Conservation (phyloP, 2,888 invertebrate species). For the Machimus rusticus region DNA sequence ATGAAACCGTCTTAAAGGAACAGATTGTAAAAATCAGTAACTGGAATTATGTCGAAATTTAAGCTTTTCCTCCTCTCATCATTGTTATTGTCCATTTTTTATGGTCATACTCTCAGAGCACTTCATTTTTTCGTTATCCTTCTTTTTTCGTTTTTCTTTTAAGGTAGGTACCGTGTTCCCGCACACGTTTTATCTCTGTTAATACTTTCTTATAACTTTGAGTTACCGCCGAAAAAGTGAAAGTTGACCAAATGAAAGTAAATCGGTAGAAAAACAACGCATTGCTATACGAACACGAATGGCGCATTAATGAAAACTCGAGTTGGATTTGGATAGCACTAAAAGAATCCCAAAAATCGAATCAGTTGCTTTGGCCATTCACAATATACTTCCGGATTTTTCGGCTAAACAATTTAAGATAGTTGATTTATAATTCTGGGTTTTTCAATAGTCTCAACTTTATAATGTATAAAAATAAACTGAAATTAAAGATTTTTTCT, state of each 20-base stretch:
- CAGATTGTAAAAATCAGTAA: not conserved
- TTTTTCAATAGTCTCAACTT: not conserved
- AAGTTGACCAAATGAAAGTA: slow-evolving; percentile 49
- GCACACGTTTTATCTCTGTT: slow-evolving; percentile 4
- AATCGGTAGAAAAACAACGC: slow-evolving; percentile 36
- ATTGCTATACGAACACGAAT: not conserved
- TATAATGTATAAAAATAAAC: too few relatives aligned
- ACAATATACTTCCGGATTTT: not conserved
- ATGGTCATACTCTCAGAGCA: not conserved
- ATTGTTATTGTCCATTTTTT: not conserved
- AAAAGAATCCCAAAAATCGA: not conserved
- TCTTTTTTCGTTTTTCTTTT: not conserved
- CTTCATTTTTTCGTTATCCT: not conserved
- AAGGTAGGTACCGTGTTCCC: not conserved
- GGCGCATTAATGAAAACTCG: not conserved
- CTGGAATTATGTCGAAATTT: not conserved
- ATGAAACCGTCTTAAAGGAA: not conserved
- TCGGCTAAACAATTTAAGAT: not conserved
- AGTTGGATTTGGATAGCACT: not conserved
- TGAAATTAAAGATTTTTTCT: not conserved
- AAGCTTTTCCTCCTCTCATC: not conserved
- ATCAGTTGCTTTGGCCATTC: not conserved
- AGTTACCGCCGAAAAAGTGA: slow-evolving; percentile 47
- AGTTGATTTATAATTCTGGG: not conserved
- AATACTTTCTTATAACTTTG: slow-evolving; percentile 30